Evolutionary conservation across 2,113 vertebrate genomes (phyloP), one percentile per base, ranked within the genome.

Genomic region (Eonycteris spelaea): DNA sequence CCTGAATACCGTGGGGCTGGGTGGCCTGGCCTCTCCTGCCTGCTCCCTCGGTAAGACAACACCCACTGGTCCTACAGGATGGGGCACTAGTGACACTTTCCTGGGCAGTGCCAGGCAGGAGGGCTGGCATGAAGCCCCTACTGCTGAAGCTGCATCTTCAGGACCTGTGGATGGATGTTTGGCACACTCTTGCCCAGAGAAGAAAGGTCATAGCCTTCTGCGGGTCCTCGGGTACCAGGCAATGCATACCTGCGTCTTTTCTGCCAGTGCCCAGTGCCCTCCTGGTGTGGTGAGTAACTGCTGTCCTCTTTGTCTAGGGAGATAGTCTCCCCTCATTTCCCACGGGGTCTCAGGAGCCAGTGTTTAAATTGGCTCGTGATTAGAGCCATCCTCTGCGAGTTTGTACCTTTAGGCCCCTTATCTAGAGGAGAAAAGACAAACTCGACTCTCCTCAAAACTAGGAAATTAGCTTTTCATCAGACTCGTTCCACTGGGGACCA

Each of bases 381-480:
- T 86, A 71, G 19, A 48, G 51, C 51, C 16, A 5, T 16, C 13
- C 21, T 61, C 35, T 48, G 45, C 15, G 51, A 63, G 67, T 24
- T 63, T 75, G 16, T 65, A 24, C 38, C 38, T 93, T 48, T 26
- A 51, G n/a, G 1, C 67, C 21, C 16, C 74, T 94, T 33, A 59
- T 35, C 3, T 28, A 48, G 74, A 84, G 65, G 59, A 61, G 33
- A 55, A 86, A 63, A 63, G 65, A 63, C 24, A 78, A 80, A 15
- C n/a, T 59, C 10, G 13, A 67, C 48, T 95, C 30, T 92, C 78
- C 24, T 43, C 16, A 63, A 55, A 84, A n/a, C 24, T 40, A 75
- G 78, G 53, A 61, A 57, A 70, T 95, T 51, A 92, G 30, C 26
- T 28, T 57, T 87, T 85, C 40, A 16, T 89, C 33, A n/a, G 28